Evolutionary conservation across 2,888 invertebrate species (phyloP).

Genomic region (Eubasilissa splendida): DNA sequence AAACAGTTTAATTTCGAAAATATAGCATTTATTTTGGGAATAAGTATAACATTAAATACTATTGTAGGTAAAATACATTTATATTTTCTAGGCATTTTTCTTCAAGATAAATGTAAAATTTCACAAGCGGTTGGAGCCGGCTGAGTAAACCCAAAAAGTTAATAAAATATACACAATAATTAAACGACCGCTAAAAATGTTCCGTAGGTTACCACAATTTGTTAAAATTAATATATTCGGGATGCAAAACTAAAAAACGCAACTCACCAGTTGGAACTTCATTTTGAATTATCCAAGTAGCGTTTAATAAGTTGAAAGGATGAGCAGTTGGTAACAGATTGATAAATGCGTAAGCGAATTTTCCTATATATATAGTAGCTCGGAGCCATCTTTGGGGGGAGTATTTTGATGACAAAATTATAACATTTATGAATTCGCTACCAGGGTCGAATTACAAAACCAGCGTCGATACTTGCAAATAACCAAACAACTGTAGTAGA

Average conservation of each 20-base stretch:
- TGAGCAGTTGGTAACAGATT: slow-evolving; percentile 30
- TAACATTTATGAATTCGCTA: not conserved
- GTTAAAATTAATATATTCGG: not conserved
- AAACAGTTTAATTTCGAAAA: too few relatives aligned
- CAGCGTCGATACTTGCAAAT: not conserved
- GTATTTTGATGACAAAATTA: not conserved
- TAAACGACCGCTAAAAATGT: not conserved
- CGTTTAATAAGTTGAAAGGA: not conserved
- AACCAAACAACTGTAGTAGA: too few relatives aligned
- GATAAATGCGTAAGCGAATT: not conserved
- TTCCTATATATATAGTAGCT: slow-evolving; percentile 23
- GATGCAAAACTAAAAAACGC: not conserved
- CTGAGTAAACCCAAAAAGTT: too few relatives aligned
- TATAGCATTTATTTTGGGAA: too few relatives aligned
- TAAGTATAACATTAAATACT: too few relatives aligned
- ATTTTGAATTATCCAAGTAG: slow-evolving; percentile 36
- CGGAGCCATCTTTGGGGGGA: not conserved
- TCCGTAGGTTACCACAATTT: not conserved
- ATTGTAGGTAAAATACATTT: too few relatives aligned
- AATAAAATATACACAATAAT: not conserved
- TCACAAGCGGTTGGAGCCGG: too few relatives aligned
- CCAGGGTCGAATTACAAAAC: slow-evolving; percentile 6
- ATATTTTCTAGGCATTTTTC: too few relatives aligned
- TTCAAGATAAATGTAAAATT: too few relatives aligned
- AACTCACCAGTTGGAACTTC: slow-evolving; percentile 52